Base-by-base conservation (phyloP, 2,797 vertebrate species). In the Enteromius afrohamiltoni region DNA sequence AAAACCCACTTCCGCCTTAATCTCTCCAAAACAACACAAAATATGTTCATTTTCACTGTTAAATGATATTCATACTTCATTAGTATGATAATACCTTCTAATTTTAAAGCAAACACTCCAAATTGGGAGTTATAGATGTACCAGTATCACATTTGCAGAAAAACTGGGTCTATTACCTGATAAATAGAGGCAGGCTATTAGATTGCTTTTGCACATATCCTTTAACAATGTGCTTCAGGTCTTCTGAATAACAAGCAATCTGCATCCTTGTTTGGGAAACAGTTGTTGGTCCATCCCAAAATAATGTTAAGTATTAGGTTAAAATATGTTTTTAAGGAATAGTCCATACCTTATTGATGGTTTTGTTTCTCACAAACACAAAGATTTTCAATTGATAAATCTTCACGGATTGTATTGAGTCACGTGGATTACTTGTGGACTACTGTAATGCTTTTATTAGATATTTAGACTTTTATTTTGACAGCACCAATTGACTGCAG, bases 1-100 rank as follows among this genome's bases (percentile, higher is more conserved):
- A 82, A 79, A 84, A 82, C 76, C 4, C 51, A 55, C 51, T 76
- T 89, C 85, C 78, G 37, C 85, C 53, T 67, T 84, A 85, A 84
- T 82, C 80, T 79, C 67, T 79, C 62, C 78, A 77, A 83, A 88
- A 90, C 77, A 87, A 49, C 58, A 53, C 74, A 69, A 83, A 65
- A 47, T 67, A 81, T 77, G 71, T 62, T 77, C 0, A 3, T 67
- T 82, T 83, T 68, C 62, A 37, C 49, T 76, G 62, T 58, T 83
- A 77, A 77, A 77, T 83, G 62, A 83, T 76, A 77, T 83, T 69
- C 81, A 83, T 77, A 55, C 81, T 77, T 83, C 81, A 69, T 83
- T 83, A 69, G 73, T 68, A 68, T 68, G 62, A 77, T 76, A 77
- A 83, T 83, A 76, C 49, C n/a, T 53, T 68, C 62, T 79, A 68